Percentiles rank a stretch among this genome's conserved stretches.
These are phyloP conservation scores for Apodemia zela DNA, from an alignment of 2,888 invertebrate species.

Conservation along the genomic window DNA sequence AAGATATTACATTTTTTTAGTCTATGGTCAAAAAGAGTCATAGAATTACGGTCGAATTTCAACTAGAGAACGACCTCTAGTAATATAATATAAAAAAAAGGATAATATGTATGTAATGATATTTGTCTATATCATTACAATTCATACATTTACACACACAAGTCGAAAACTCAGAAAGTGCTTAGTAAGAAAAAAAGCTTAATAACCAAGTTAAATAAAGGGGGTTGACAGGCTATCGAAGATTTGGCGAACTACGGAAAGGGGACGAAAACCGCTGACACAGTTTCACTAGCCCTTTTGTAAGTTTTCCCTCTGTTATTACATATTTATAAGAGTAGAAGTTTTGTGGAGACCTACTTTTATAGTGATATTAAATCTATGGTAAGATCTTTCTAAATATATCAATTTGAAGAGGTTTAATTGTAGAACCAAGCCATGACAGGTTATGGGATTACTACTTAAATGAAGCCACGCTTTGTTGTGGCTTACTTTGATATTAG, in stretches of 20 bases:
- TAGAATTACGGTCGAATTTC: too few species aligned
- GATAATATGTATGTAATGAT: too few species aligned
- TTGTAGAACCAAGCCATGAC: too few species aligned
- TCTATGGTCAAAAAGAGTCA: too few species aligned
- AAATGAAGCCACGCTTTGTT: background rate
- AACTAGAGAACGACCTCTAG: too few species aligned
- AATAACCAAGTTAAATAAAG: slow-evolving; percentile 12
- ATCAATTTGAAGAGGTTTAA: background rate
- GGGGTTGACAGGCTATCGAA: slow-evolving; percentile 12
- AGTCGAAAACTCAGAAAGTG: background rate
- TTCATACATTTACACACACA: background rate
- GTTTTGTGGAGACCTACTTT: background rate
- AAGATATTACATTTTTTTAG: too few species aligned
- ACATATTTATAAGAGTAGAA: slow-evolving; percentile 11
- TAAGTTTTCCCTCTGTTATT: slow-evolving; percentile 3
- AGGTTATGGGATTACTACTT: background rate
- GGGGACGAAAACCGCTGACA: slow-evolving; percentile 14
- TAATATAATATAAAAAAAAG: too few species aligned
- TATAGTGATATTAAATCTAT: background rate
- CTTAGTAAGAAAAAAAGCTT: slow-evolving; percentile 4
- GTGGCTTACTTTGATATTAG: background rate
- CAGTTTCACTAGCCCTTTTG: slow-evolving; percentile 10
- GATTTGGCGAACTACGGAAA: slow-evolving; percentile 11
- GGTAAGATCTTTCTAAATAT: background rate
- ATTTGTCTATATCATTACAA: too few species aligned